Evolutionary conservation across 30 jellyfish, hydroid and myxozoan species (phyloP).

Genomic region (Turritopsis rubra): DNA sequence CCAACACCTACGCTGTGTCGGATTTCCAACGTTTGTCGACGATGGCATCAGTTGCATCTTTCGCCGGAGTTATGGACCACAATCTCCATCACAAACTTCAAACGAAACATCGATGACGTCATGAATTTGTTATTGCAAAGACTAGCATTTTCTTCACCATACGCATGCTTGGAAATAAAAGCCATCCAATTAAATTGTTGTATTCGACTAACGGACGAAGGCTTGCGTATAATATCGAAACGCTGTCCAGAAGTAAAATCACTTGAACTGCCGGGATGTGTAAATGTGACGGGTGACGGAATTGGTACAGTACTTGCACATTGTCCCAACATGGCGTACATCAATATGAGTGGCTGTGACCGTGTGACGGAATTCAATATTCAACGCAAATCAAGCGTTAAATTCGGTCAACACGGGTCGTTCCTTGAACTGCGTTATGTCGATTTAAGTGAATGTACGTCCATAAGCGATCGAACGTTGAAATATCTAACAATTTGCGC

Average conservation of each 20-base stretch:
- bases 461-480: slow-evolving; percentile 43
- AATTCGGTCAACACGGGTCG: slow-evolving; percentile 67
- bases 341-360: slow-evolving; percentile 55
- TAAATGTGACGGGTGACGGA: slow-evolving; percentile 57
- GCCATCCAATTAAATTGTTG: slow-evolving; percentile 40
- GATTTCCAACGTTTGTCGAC: slow-evolving; percentile 49
- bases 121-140: slow-evolving; percentile 37
- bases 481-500: slow-evolving; percentile 51
- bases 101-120: slow-evolving; percentile 32
- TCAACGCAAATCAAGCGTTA: slow-evolving; percentile 25
- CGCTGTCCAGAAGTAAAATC: slow-evolving; percentile 68
- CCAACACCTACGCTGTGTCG: slow-evolving; percentile 51
- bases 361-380: slow-evolving; percentile 39
- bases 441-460: slow-evolving; percentile 64
- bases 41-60: slow-evolving; percentile 62
- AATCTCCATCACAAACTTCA: slow-evolving; percentile 35
- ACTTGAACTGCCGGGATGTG: slow-evolving; percentile 48
- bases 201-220: slow-evolving; percentile 51
- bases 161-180: slow-evolving; percentile 59
- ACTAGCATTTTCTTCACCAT: slow-evolving; percentile 53
- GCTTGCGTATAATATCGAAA: slow-evolving; percentile 47
- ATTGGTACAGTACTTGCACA: slow-evolving; percentile 49
- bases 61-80: slow-evolving; percentile 61
- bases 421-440: slow-evolving; percentile 62
- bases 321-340: slow-evolving; percentile 63